Evolutionary conservation across 2,888 invertebrate species (phyloP).

Genomic region (Hypena proboscidalis): DNA sequence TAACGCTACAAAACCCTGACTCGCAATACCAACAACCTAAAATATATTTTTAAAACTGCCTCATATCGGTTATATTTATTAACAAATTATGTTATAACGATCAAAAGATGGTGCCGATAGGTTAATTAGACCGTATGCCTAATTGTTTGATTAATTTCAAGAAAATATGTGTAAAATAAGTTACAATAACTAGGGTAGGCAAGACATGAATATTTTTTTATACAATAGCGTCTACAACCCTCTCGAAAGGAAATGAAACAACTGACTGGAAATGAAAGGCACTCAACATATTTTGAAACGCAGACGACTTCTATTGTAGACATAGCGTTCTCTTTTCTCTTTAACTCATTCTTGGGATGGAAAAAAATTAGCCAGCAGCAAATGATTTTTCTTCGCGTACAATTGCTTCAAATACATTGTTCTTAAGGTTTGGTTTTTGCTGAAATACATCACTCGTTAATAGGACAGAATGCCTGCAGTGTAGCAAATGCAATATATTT

Average conservation of each 20-base stretch:
- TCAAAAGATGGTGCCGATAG: neutral
- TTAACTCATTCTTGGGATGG: neutral
- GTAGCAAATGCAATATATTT: neutral
- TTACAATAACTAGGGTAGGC: too few species aligned
- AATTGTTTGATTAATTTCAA: neutral
- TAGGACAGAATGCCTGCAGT: too few species aligned
- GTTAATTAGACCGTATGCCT: neutral
- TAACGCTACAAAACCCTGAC: too few species aligned
- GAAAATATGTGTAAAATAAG: too few species aligned
- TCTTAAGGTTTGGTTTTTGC: too few species aligned
- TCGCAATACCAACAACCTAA: too few species aligned
- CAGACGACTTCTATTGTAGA: slow-evolving; percentile 1
- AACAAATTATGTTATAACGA: slow-evolving; percentile 3
- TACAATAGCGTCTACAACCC: neutral
- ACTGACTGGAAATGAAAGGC: slow-evolving; percentile 1
- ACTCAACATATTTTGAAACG: slow-evolving; percentile 1
- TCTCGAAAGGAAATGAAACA: neutral
- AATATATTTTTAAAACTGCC: too few species aligned
- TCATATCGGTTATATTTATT: too few species aligned
- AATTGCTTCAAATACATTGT: too few species aligned
- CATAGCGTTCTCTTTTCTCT: neutral
- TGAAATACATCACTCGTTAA: too few species aligned
- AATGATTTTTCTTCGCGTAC: neutral
- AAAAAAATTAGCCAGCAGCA: neutral
- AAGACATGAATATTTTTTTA: neutral